Base-by-base conservation (phyloP, 2,113 vertebrate genomes). In the Chlorocebus sabaeus region DNA sequence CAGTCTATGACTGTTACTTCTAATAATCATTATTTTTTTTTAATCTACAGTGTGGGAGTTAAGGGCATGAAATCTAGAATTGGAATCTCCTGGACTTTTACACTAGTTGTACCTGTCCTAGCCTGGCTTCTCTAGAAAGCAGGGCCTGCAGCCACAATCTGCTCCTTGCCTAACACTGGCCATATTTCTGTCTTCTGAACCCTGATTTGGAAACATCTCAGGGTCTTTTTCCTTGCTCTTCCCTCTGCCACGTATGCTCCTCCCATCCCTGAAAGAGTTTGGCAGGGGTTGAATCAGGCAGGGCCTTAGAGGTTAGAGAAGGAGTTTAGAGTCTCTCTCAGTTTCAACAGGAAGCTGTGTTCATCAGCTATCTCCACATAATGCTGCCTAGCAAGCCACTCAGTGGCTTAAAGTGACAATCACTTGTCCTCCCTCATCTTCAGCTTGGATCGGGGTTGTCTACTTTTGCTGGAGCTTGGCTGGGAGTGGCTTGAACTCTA, bases 361-460 rank as follows among this genome's bases (percentile, higher is more conserved):
- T 0, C 25, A 67, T 78, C 30, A 83, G 75, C n/a, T 16, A 0
- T 38, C 17, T 20, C 45, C 27, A 13, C 1, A 8, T 1, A 4
- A 35, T 12, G 25, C 86, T 50, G 76, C 1, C 0, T 57, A 81
- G 76, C 48, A 93, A 89, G 45, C 3, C 23, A 4, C 25, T 50
- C 4, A 0, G 0, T 1, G 6, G 5, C n/a, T 50, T 27, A 8
- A 40, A 27, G 27, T 8, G 17, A 35, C 20, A 3, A 8, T 45
- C 13, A 2, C 12, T 3, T 23, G 7, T 10, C 45, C 83, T 59
- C 67, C 32, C 8, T 4, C 4, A 0, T 2, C 43, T 14, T 9
- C 3, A 0, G 40, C 43, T 6, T 38, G 61, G 14, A 32, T 13
- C 1, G 4, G 22, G 23, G 22, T 4, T 17, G 23, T 45, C 81